phyloP scores from a whole-genome alignment of 2,113 vertebrate species.

The Actinemys pallida region DNA sequence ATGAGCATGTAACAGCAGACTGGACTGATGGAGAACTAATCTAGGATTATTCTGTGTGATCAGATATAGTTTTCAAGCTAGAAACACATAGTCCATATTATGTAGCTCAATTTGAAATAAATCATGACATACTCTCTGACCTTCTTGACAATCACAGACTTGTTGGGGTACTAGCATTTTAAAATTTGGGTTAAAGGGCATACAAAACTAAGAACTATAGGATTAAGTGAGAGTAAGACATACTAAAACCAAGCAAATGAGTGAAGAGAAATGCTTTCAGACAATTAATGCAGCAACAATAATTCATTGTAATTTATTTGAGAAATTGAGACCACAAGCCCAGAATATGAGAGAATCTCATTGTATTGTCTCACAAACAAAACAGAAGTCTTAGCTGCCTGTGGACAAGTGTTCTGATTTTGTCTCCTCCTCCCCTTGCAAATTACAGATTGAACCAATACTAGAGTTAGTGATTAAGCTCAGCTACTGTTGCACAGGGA shows the following conservation, averaged over 20 bases:
- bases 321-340: neutral
- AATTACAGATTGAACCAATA: neutral
- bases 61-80: neutral
- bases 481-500: neutral
- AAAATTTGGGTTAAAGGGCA: neutral
- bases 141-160: neutral
- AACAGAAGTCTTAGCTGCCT: neutral
- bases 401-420: neutral
- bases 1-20: neutral
- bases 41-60: neutral
- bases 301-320: neutral
- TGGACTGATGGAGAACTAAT: neutral
- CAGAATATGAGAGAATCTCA: rapidly evolving
- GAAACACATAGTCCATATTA: neutral
- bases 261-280: neutral
- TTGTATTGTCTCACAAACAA: neutral
- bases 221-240: rapidly evolving
- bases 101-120: neutral
- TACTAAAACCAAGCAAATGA: neutral
- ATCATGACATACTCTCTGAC: neutral
- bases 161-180: neutral
- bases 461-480: neutral
- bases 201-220: neutral
- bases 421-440: neutral
- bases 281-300: neutral